Evolutionary conservation across 2,888 invertebrate species (phyloP).

Genomic region (Brachylomia viminalis): DNA sequence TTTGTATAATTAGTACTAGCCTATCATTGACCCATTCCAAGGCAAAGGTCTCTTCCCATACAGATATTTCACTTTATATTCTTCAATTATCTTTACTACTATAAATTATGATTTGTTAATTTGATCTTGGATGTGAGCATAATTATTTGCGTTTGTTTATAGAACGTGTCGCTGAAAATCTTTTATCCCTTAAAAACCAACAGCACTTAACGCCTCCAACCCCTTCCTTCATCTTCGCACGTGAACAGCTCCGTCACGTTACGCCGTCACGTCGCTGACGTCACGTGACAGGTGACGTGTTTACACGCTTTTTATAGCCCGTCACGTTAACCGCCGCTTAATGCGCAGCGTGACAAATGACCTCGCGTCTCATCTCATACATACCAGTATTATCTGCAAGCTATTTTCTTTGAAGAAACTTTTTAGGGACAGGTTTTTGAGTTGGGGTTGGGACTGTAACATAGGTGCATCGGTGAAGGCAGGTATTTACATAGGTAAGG

Average conservation of each 20-base stretch:
- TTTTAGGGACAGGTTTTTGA: conserved; percentile 33
- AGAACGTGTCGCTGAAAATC: neutral
- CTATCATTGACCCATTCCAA: neutral
- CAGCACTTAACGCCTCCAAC: neutral
- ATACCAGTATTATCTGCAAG: conserved; percentile 41
- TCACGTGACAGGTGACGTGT: conserved; percentile 80
- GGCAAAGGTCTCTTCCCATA: neutral
- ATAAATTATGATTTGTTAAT: neutral
- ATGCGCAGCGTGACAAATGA: conserved; percentile 73
- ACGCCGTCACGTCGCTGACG: conserved; percentile 65
- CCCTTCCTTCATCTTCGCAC: conserved; percentile 16
- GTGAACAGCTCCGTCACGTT: conserved; percentile 60
- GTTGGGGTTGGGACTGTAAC: neutral
- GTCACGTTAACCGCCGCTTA: conserved; percentile 67
- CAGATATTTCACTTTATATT: neutral
- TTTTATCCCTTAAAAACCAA: too few relatives aligned
- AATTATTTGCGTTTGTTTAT: neutral
- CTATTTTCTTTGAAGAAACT: conserved; percentile 41
- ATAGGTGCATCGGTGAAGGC: neutral
- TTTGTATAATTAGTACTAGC: neutral
- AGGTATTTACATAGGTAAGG: neutral
- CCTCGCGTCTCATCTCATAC: conserved; percentile 47
- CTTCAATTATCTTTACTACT: neutral
- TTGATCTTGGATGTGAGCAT: neutral
- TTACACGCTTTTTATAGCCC: conserved; percentile 76